A percentile compares a stretch with the other conserved stretches of the same genome.
Conservation (phyloP, 53 echinoderm and acorn worm genomes). For the Hippasteria phrygiana region DNA sequence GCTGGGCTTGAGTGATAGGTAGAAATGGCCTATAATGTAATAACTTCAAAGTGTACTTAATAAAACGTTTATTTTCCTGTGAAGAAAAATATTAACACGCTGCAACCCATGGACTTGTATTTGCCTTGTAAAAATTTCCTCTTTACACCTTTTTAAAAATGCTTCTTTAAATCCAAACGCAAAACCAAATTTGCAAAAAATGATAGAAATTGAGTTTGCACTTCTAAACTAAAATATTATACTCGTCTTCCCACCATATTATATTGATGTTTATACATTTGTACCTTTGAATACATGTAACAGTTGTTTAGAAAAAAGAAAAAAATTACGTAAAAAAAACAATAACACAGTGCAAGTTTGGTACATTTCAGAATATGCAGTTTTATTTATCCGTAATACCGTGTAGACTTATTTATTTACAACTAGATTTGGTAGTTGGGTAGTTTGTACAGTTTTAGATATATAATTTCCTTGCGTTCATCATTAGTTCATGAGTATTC, state of each 20-base stretch:
- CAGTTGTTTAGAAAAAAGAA: no score
- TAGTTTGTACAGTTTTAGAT: constrained; percentile 37
- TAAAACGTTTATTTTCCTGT: no score
- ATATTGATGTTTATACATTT: background rate
- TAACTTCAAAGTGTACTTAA: no score
- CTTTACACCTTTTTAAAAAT: background rate
- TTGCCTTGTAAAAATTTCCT: background rate
- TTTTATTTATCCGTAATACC: background rate
- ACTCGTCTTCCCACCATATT: no score
- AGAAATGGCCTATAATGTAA: no score
- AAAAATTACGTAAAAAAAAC: background rate
- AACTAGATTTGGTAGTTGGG: background rate
- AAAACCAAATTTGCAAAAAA: no score
- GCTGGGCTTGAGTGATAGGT: no score
- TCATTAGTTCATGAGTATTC: background rate
- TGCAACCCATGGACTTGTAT: no score
- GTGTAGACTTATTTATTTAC: constrained; percentile 28
- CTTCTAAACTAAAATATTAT: no score
- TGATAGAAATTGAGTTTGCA: no score
- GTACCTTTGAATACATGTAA: background rate
- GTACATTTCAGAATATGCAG: constrained; percentile 3
- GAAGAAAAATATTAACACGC: no score
- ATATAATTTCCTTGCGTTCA: background rate
- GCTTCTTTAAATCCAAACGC: no score
- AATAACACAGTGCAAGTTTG: background rate